Evolutionary conservation across 2,113 vertebrate species (phyloP), one percentile per base, ranked within the genome.

Genomic region (Callipepla squamata): DNA sequence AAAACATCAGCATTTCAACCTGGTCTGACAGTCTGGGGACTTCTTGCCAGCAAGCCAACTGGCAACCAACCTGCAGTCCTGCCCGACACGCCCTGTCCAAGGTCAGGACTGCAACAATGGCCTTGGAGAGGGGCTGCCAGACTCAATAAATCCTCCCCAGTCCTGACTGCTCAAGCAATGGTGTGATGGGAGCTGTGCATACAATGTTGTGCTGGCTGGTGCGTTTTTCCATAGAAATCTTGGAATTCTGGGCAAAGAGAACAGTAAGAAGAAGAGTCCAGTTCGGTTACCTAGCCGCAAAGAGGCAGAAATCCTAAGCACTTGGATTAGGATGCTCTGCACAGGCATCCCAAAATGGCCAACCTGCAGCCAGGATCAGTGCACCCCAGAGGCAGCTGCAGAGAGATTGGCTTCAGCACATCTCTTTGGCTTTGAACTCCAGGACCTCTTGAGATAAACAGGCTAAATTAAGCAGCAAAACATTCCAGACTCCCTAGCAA

Each of bases 391-490:
- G 23, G 75, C 78, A 85, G 92, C 34, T 28, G 34, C 85, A 72
- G 73, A 65, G 22, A 55, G 42, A 51, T 69, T 13, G 7, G 50
- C 74, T 81, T 44, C 48, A 20, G 84, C 7, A 2, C 78, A 83
- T 89, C 93, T 90, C 75, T 80, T n/a, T 32, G 82, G 8, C 55
- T 90, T 91, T 75, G 63, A 86, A 95, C 45, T 93, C 83, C 63
- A 34, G 32, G 76, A 89, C 26, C 82, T 85, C 95, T 81, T 57
- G 82, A 96, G 92, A 96, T 93, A 92, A 97, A 95, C 79, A 93
- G 90, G 85, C 94, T 94, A 92, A 97, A 97, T 95, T 96, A 92
- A 91, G 96, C 95, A 97, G 92, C 91, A 92, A 93, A 97, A 95
- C 93, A 96, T 96, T 96, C 93, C 89, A 67, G 38, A 79, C 81